Conservation (phyloP, 2,797 vertebrate species). For the Cichlasoma orientale region DNA sequence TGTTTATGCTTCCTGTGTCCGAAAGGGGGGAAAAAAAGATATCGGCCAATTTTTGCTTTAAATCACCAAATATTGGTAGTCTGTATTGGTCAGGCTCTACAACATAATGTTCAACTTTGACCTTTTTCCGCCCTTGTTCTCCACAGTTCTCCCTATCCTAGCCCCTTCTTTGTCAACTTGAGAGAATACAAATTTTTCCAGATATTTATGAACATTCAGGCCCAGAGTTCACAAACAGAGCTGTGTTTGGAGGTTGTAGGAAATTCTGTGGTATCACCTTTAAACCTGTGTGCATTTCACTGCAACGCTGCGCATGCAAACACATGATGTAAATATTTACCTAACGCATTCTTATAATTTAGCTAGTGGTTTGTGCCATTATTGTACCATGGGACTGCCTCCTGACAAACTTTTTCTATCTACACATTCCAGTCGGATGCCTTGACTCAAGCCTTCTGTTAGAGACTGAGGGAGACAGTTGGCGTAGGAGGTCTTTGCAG, state of each 20-base stretch:
- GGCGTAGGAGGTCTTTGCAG: constrained; percentile 33
- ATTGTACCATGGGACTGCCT: constrained; percentile 70
- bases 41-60: neutral
- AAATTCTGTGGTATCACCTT: constrained; percentile 29
- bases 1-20: neutral
- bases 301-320: constrained; percentile 30
- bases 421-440: constrained; percentile 83
- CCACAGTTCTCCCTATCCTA: neutral
- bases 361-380: constrained; percentile 54
- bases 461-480: constrained; percentile 44
- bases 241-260: neutral
- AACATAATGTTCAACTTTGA: neutral
- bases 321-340: constrained; percentile 68
- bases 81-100: neutral
- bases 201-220: constrained; percentile 3
- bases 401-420: constrained; percentile 74
- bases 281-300: constrained; percentile 33
- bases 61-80: neutral
- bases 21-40: neutral
- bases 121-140: neutral
- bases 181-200: neutral
- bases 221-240: neutral
- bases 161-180: neutral
- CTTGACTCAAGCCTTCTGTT: constrained; percentile 70
- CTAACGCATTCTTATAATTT: constrained; percentile 49